Evolutionary conservation across 1,140 invertebrate genomes (phyloP).

Genomic region (Leptopilina boulardi): DNA sequence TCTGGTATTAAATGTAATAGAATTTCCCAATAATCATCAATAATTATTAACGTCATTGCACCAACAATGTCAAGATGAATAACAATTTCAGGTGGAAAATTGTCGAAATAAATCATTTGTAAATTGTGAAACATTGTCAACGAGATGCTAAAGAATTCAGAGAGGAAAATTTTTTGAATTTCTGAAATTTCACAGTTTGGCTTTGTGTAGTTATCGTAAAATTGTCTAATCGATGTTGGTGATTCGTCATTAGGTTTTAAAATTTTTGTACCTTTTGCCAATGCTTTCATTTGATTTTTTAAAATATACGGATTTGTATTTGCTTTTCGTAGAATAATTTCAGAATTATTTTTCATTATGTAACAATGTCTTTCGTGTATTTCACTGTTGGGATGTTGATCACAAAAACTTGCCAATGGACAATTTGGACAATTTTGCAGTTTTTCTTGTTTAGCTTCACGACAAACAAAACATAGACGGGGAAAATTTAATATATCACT

Average conservation of each 20-base stretch:
- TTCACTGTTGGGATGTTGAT: neutral
- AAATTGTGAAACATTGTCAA: neutral
- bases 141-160: neutral
- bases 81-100: neutral
- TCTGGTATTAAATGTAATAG: neutral
- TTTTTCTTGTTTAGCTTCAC: neutral
- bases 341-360: neutral
- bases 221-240: neutral
- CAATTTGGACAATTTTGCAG: conserved; percentile 7
- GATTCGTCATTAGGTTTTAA: neutral
- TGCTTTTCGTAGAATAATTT: no score
- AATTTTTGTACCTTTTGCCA: neutral
- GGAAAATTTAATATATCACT: neutral
- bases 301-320: no score
- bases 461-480: neutral
- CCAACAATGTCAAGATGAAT: neutral
- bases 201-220: neutral
- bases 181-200: neutral
- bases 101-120: neutral
- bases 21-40: neutral
- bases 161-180: neutral
- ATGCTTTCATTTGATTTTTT: neutral
- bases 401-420: neutral
- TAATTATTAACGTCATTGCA: neutral
- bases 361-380: neutral